These are phyloP conservation scores for Lacerta viridis DNA, from an alignment of 2,797 vertebrate genomes.

Conservation along the genomic window DNA sequence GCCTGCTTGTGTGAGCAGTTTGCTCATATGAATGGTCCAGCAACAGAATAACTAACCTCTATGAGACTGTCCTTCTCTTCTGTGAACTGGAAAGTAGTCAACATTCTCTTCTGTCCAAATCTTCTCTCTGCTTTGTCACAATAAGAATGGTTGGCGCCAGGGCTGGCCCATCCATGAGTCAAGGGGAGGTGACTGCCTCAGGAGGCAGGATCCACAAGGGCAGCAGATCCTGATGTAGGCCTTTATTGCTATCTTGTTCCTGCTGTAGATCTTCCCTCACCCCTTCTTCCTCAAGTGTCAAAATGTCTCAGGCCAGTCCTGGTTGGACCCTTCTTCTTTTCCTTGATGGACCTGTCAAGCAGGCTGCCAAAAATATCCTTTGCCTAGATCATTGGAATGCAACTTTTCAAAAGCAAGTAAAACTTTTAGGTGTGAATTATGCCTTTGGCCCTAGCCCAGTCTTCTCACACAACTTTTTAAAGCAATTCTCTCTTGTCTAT, in stretches of 20 bases:
- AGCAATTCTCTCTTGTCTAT: slow-evolving; percentile 47
- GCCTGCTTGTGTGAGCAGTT: background rate
- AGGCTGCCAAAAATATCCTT: background rate
- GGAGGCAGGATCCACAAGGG: too few relatives aligned
- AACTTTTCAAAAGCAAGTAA: background rate
- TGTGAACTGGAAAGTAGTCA: background rate
- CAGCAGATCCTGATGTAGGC: too few relatives aligned
- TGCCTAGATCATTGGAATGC: background rate
- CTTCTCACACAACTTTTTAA: slow-evolving; percentile 39
- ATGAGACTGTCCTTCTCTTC: background rate
- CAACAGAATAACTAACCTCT: background rate
- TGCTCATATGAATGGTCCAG: background rate
- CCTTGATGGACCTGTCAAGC: background rate
- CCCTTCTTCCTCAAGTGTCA: too few relatives aligned
- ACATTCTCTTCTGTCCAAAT: background rate
- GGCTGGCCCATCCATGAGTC: too few relatives aligned
- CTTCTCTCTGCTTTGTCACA: background rate
- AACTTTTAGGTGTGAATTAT: slow-evolving; percentile 42
- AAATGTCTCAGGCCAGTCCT: too few relatives aligned
- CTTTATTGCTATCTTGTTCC: too few relatives aligned
- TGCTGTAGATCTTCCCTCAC: too few relatives aligned
- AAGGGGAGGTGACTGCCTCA: too few relatives aligned
- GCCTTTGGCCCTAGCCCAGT: slow-evolving; percentile 44
- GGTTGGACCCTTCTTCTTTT: background rate
- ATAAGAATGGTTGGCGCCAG: background rate